Conservation (phyloP, 2,113 vertebrate genomes). For the Drymodes brunneopygia region DNA sequence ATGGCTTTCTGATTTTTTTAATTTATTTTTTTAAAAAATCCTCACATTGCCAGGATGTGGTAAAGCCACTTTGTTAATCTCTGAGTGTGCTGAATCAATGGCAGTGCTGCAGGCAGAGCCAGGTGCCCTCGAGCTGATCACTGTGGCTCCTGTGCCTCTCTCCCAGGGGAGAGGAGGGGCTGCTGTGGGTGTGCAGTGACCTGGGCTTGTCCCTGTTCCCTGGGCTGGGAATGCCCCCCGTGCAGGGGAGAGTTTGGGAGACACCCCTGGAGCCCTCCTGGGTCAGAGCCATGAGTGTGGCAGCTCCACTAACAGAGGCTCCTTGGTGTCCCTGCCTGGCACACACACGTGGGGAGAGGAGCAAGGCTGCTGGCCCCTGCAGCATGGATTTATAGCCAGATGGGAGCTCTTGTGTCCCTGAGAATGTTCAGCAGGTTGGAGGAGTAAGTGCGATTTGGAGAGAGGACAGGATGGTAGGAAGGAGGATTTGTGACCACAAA, state of each 20-base stretch:
- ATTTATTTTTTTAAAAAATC: neutral
- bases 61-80: neutral
- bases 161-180: neutral
- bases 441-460: neutral
- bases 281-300: rapidly evolving
- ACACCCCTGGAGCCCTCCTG: neutral
- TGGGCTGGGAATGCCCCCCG: neutral
- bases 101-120: neutral
- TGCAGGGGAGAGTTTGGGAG: neutral
- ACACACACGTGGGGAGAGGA: neutral
- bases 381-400: neutral
- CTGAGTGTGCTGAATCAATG: neutral
- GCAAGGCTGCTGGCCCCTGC: neutral
- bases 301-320: rapidly evolving
- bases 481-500: neutral
- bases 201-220: neutral
- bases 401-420: neutral
- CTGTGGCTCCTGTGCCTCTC: neutral
- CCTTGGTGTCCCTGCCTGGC: neutral
- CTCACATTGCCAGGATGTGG: neutral
- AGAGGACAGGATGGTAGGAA: neutral
- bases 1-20: neutral
- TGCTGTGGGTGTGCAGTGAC: neutral
- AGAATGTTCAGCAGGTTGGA: neutral
- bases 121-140: rapidly evolving